A percentile compares a stretch with the other conserved stretches of the same genome.
Conservation (phyloP, 2,113 vertebrate species). For the Fulica atra region DNA sequence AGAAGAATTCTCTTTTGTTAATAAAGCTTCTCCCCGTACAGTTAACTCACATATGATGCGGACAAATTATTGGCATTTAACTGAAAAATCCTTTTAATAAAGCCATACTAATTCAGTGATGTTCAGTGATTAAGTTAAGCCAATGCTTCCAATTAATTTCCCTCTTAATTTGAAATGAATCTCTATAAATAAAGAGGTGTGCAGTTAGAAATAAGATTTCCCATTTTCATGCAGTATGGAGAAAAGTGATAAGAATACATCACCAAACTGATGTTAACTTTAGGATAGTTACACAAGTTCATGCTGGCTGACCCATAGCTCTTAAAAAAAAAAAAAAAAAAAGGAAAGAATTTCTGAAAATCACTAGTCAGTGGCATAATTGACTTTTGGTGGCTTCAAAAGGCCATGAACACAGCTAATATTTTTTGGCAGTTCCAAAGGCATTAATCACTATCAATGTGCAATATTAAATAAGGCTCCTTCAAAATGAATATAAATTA, state of each 20-base stretch:
- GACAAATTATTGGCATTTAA: slow-evolving; percentile 1
- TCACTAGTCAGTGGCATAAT: neutral
- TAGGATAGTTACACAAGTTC: neutral
- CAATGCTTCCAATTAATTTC: slow-evolving; percentile 27
- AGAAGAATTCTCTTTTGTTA: neutral
- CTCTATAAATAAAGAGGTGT: slow-evolving; percentile 4
- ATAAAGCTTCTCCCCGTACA: neutral
- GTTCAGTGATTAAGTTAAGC: slow-evolving; percentile 1
- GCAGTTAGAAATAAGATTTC: neutral
- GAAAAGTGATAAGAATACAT: neutral
- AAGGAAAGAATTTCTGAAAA: neutral
- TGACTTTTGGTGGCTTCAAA: slow-evolving; percentile 48
- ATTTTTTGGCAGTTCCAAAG: slow-evolving; percentile 37
- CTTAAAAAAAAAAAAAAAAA: neutral
- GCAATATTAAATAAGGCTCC: slow-evolving; percentile 57
- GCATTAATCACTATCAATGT: slow-evolving; percentile 47
- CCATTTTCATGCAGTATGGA: neutral
- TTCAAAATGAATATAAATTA: slow-evolving; percentile 60
- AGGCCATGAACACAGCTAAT: slow-evolving; percentile 23
- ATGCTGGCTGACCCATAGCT: neutral
- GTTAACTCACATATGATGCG: neutral
- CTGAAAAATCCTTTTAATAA: slow-evolving; percentile 38
- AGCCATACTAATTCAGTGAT: neutral
- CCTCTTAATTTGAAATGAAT: neutral
- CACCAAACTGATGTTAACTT: neutral